These are phyloP conservation scores for Jordanella pulchra DNA, from an alignment of 2,797 vertebrate species.

Conservation along the genomic window DNA sequence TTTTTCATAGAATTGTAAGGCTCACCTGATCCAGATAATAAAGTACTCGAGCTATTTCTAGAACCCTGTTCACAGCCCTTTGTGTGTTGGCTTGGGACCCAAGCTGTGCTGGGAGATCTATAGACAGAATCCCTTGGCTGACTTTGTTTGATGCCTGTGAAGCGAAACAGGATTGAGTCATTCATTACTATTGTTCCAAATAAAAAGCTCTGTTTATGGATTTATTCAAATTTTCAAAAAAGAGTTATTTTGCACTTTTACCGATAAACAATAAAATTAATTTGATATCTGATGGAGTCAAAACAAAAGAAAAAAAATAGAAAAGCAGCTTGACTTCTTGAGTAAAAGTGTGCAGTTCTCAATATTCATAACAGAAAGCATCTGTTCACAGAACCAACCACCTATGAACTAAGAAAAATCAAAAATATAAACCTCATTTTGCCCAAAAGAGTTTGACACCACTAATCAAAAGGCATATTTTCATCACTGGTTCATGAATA, in stretches of 20 bases:
- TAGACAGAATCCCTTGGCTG: conserved; percentile 81
- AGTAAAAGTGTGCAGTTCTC: not conserved
- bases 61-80: conserved; percentile 82
- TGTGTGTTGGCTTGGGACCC: conserved; percentile 75
- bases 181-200: conserved; percentile 1
- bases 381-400: conserved; percentile 7
- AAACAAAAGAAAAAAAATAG: conserved; percentile 4
- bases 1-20: conserved; percentile 21
- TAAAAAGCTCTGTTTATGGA: not conserved
- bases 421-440: not conserved
- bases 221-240: conserved; percentile 10
- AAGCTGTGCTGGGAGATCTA: conserved; percentile 77
- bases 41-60: conserved; percentile 87
- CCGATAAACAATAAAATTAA: not conserved
- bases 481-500: conserved; percentile 25
- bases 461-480: conserved; percentile 22
- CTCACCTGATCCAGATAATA: conserved; percentile 92
- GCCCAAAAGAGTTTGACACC: conserved; percentile 7
- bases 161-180: not conserved
- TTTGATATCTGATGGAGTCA: not conserved
- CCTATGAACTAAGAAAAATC: not conserved
- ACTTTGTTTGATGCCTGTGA: conserved; percentile 78
- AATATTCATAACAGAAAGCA: not conserved
- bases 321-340: not conserved
- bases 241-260: not conserved